phyloP scores from a whole-genome alignment of 2,113 vertebrate species.

The Parotia lawesii region DNA sequence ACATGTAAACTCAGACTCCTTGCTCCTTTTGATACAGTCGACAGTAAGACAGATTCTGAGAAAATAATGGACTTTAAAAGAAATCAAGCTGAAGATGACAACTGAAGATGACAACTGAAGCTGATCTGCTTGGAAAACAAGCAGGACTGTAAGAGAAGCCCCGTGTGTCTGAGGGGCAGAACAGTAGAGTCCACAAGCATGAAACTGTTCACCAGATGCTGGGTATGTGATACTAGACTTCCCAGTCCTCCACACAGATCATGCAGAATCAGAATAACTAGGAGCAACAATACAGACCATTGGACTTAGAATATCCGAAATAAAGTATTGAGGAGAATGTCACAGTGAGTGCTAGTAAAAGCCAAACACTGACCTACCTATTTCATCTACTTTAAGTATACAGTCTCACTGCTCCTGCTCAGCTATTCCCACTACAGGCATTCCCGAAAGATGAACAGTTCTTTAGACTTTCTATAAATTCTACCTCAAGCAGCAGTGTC shows the following conservation, averaged over 20 bases:
- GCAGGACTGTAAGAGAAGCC: neutral
- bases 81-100: constrained; percentile 31
- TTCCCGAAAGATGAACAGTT: neutral
- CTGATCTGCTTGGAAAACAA: constrained; percentile 14
- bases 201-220: neutral
- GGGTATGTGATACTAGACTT: neutral
- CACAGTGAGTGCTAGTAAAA: neutral
- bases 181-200: neutral
- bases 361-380: neutral
- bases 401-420: neutral
- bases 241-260: neutral
- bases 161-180: neutral
- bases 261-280: neutral
- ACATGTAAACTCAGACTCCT: neutral
- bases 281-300: neutral
- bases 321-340: neutral
- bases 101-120: neutral
- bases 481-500: neutral
- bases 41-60: neutral
- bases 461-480: neutral
- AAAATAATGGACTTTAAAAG: constrained; percentile 14
- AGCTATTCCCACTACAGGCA: neutral
- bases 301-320: neutral
- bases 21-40: neutral
- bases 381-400: neutral